These are phyloP conservation scores for Epizoanthus ramosus DNA, from an alignment of 92 coral and sea anemone species.

Conservation along the genomic window DNA sequence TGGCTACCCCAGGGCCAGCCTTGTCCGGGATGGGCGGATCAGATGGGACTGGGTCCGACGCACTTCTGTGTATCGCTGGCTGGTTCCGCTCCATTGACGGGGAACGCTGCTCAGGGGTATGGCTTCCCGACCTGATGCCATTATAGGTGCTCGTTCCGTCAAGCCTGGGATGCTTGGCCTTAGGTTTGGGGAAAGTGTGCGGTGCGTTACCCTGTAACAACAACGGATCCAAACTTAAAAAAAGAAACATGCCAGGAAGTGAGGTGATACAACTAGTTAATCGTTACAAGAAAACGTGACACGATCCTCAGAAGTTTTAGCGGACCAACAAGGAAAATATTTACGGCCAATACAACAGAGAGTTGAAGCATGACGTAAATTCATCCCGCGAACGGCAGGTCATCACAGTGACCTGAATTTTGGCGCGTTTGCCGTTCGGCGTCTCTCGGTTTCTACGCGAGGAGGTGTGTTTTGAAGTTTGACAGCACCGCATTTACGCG, in stretches of 20 bases:
- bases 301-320: too few relatives aligned
- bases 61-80: background rate
- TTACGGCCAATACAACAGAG: too few relatives aligned
- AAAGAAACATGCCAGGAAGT: background rate
- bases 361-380: too few relatives aligned
- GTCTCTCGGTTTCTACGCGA: too few relatives aligned
- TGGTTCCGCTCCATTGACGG: slow-evolving; percentile 64
- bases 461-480: too few relatives aligned
- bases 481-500: too few relatives aligned
- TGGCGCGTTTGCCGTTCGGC: too few relatives aligned
- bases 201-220: slow-evolving; percentile 11
- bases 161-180: slow-evolving; percentile 60
- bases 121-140: slow-evolving; percentile 61
- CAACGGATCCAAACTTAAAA: background rate
- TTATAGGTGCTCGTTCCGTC: slow-evolving; percentile 71
- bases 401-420: too few relatives aligned
- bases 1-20: slow-evolving; percentile 41
- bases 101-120: slow-evolving; percentile 59
- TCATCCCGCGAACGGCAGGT: too few relatives aligned
- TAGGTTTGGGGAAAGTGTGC: slow-evolving; percentile 33
- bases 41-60: slow-evolving; percentile 49
- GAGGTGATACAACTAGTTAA: background rate
- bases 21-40: slow-evolving; percentile 63
- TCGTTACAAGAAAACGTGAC: background rate
- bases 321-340: too few relatives aligned